Conservation (phyloP, 2,797 vertebrate genomes). For the Dicrostonyx torquatus region DNA sequence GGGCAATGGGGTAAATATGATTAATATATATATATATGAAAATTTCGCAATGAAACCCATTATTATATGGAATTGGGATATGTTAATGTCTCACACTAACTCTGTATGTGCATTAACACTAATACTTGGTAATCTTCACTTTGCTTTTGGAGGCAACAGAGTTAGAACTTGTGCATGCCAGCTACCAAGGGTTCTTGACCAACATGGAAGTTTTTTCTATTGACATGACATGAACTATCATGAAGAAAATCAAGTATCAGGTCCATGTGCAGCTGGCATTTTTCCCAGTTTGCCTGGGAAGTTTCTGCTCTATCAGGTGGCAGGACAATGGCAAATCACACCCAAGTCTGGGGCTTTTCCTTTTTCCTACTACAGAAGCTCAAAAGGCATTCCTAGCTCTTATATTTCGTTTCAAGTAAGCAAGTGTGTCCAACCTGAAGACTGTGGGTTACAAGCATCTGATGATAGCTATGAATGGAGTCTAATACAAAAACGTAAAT, state of each 20-base stretch:
- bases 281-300: neutral
- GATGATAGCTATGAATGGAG: neutral
- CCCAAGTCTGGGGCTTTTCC: neutral
- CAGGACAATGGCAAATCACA: neutral
- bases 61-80: neutral
- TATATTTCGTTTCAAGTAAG: neutral
- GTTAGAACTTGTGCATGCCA: neutral
- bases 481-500: neutral
- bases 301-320: neutral
- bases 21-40: neutral
- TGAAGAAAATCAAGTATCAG: neutral
- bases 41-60: neutral
- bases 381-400: conserved; percentile 9
- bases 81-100: neutral
- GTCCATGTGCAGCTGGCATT: neutral
- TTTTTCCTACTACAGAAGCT: neutral
- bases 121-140: neutral
- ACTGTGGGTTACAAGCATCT: neutral
- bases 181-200: neutral
- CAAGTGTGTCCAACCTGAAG: neutral
- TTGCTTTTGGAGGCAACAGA: neutral
- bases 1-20: neutral
- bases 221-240: neutral
- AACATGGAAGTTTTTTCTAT: neutral
- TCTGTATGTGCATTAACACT: neutral